Evolutionary conservation across 2,113 vertebrate genomes (phyloP).

Genomic region (Microcebus ravelobensis): DNA sequence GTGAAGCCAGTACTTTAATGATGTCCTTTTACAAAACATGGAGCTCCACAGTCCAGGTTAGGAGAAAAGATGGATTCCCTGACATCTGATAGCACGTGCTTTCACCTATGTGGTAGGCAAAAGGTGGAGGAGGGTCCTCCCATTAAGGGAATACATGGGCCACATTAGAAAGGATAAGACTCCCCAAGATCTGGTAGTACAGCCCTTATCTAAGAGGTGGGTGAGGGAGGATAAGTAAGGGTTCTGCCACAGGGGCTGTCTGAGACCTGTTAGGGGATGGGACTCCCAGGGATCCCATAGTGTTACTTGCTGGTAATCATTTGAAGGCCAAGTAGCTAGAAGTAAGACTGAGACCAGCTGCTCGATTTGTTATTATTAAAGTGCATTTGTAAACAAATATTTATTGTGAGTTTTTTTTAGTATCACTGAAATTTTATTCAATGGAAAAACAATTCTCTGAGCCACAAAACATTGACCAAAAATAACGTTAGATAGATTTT

Average conservation of each 20-base stretch:
- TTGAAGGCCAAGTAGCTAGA: background rate
- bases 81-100: background rate
- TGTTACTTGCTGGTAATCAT: background rate
- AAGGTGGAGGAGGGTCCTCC: background rate
- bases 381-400: background rate
- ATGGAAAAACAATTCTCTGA: background rate
- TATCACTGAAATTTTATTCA: background rate
- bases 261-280: background rate
- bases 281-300: background rate
- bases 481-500: background rate
- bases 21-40: background rate
- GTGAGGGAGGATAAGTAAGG: background rate
- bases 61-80: background rate
- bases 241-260: background rate
- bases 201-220: background rate
- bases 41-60: background rate
- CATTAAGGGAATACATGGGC: background rate
- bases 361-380: conserved; percentile 13
- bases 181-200: background rate
- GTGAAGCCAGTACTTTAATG: background rate
- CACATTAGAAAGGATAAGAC: background rate
- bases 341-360: conserved; percentile 25
- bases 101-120: background rate
- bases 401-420: background rate
- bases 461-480: background rate